phyloP scores from a whole-genome alignment of 2,888 invertebrate species.

The Magallana nippona region DNA sequence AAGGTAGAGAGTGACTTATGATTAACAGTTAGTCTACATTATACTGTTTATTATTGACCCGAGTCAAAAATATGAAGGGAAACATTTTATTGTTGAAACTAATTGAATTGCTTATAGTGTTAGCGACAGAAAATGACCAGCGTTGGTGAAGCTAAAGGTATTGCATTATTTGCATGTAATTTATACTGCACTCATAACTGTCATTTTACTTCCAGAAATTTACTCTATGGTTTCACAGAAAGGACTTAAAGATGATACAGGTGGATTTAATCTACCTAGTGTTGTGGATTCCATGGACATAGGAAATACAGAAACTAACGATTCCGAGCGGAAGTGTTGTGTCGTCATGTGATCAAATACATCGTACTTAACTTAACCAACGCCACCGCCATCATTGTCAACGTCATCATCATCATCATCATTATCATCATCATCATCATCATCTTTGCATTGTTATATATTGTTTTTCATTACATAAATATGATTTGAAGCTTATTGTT shows the following conservation, averaged over 20 bases:
- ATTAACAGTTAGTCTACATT: no score
- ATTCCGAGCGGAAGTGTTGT: constrained; percentile 5
- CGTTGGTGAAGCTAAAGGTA: no score
- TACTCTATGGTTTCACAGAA: constrained; percentile 9
- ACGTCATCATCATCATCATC: neutral
- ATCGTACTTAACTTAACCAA: neutral
- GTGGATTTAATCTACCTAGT: neutral
- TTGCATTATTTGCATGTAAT: no score
- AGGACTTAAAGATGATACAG: neutral
- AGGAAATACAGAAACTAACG: neutral
- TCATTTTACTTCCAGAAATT: neutral
- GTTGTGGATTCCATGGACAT: neutral
- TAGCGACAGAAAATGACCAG: no score
- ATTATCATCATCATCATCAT: neutral
- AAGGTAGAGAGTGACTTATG: no score
- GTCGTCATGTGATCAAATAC: neutral
- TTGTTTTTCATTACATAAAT: no score
- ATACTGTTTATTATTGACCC: no score
- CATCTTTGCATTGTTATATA: no score
- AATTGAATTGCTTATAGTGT: no score
- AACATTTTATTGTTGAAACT: no score
- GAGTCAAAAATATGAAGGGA: no score
- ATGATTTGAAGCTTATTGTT: no score
- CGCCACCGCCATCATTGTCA: neutral
- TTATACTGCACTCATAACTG: neutral